phyloP scores from a whole-genome alignment of 1,140 invertebrate genomes.

The Akabosia matsudoensis region DNA sequence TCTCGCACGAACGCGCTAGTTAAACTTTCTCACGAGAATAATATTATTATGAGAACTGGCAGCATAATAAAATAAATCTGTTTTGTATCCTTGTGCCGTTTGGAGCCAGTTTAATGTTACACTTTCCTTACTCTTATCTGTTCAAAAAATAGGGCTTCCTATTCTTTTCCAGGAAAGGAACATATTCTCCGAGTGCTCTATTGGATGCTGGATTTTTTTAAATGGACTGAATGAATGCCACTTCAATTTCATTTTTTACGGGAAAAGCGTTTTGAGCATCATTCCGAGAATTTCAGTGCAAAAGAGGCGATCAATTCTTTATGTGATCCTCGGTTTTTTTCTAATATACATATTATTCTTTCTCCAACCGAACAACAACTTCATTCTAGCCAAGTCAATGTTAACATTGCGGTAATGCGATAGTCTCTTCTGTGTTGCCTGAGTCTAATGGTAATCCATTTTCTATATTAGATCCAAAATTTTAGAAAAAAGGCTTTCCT shows the following conservation, averaged over 20 bases:
- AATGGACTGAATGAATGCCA: background rate
- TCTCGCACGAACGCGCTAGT: no score
- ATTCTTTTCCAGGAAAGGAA: no score
- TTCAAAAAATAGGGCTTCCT: no score
- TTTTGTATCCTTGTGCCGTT: background rate
- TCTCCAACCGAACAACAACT: background rate
- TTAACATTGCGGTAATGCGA: background rate
- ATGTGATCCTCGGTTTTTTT: background rate
- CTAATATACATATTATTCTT: background rate
- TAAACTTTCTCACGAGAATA: background rate
- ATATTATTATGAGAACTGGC: background rate
- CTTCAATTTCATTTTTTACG: constrained; percentile 8
- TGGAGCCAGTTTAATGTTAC: no score
- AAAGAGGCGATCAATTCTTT: background rate
- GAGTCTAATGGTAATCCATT: background rate
- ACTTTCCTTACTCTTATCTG: no score
- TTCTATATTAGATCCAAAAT: background rate
- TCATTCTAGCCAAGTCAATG: background rate
- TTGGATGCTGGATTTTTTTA: no score
- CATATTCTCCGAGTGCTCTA: no score
- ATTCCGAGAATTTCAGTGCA: no score
- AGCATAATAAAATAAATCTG: background rate
- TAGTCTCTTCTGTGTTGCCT: background rate
- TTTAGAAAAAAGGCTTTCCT: background rate
- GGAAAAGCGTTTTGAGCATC: no score